A percentile compares a stretch with the other conserved stretches of the same genome.
Conservation (phyloP, 2,113 vertebrate genomes). For the Apodemus sylvaticus region DNA sequence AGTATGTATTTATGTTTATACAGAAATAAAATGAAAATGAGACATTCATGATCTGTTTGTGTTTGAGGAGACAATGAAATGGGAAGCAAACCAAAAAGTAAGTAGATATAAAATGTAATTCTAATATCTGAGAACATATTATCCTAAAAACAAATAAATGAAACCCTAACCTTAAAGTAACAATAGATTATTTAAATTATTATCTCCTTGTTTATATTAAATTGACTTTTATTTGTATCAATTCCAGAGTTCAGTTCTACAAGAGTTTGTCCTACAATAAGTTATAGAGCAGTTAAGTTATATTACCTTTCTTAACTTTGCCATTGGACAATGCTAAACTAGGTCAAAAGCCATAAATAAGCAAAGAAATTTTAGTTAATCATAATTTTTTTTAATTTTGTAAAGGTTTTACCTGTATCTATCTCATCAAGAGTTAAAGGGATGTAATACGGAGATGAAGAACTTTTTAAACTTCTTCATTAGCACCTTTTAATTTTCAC, state of each 20-base stretch:
- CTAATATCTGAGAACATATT: neutral
- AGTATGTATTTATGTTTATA: neutral
- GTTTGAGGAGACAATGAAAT: neutral
- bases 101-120: neutral
- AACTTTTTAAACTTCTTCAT: neutral
- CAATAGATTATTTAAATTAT: neutral
- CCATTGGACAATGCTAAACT: neutral
- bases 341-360: neutral
- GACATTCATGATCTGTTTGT: neutral
- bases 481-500: neutral
- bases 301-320: neutral
- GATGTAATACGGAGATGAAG: neutral
- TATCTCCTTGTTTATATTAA: neutral
- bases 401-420: neutral
- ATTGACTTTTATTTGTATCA: neutral
- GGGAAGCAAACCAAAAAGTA: neutral
- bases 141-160: neutral
- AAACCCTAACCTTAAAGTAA: neutral
- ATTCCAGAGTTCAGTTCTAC: neutral
- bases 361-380: neutral
- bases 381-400: neutral
- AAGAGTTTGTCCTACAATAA: neutral
- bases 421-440: neutral
- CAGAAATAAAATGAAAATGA: neutral
- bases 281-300: neutral